These are phyloP conservation scores for Poeciliopsis paucimaculata DNA, from an alignment of 2,797 vertebrate species.

Conservation along the genomic window DNA sequence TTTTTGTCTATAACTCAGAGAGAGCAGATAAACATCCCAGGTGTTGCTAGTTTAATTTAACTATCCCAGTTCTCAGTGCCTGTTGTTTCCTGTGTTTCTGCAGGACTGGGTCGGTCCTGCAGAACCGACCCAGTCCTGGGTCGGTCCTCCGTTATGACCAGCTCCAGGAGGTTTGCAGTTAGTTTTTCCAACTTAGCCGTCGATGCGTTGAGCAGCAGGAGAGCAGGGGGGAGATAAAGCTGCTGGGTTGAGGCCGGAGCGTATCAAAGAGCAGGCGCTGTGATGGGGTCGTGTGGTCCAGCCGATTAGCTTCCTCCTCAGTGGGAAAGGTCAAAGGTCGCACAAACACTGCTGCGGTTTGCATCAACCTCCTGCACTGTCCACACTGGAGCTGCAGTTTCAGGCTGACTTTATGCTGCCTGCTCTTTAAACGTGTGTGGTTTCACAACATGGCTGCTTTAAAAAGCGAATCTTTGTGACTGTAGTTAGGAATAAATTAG, in stretches of 20 bases:
- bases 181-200: constrained; percentile 14
- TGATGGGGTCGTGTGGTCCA: constrained; percentile 29
- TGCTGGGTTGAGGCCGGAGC: constrained; percentile 25
- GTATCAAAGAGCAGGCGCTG: constrained; percentile 45
- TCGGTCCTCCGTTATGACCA: constrained; percentile 10
- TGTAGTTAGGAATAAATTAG: neutral
- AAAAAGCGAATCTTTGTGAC: neutral
- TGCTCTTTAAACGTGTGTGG: neutral
- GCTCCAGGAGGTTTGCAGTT: constrained; percentile 24
- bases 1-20: too few relatives aligned
- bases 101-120: constrained; percentile 40
- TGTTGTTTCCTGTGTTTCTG: constrained; percentile 33
- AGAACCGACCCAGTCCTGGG: too few relatives aligned
- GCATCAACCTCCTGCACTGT: constrained; percentile 1
- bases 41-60: neutral
- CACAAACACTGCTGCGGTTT: neutral
- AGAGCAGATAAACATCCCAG: neutral
- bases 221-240: constrained; percentile 48
- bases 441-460: neutral
- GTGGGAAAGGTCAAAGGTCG: constrained; percentile 28
- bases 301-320: constrained; percentile 19
- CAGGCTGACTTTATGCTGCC: neutral
- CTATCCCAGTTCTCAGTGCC: constrained; percentile 10
- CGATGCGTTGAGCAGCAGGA: constrained; percentile 49
- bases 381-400: constrained; percentile 1